Conservation (phyloP, 2,797 vertebrate species). For the Atherinosoma microstoma region DNA sequence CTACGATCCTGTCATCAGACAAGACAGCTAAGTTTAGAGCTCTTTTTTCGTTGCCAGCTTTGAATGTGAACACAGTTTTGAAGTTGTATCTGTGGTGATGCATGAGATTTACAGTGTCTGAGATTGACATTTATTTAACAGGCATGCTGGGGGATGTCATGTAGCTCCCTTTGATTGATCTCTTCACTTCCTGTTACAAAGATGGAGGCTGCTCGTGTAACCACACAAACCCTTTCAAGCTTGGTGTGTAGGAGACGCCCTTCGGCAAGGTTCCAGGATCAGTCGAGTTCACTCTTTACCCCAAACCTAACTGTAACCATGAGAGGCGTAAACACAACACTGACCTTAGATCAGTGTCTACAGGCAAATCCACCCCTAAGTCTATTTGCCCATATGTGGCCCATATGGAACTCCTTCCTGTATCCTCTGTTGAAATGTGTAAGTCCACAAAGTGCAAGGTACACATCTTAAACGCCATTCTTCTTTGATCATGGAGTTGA, state of each 20-base stretch:
- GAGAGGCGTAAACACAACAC: conserved; percentile 70
- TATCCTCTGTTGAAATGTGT: conserved; percentile 59
- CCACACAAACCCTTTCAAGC: conserved; percentile 76
- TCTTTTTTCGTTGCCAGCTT: conserved; percentile 26
- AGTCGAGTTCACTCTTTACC: conserved; percentile 58
- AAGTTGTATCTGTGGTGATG: conserved; percentile 37
- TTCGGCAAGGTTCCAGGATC: conserved; percentile 72
- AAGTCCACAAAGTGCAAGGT: conserved; percentile 55
- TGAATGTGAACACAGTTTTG: conserved; percentile 32
- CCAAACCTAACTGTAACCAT: conserved; percentile 75
- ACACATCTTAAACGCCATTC: conserved; percentile 53
- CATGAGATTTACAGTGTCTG: conserved; percentile 65
- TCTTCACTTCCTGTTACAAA: conserved; percentile 80
- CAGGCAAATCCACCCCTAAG: conserved; percentile 66
- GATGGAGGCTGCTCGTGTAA: conserved; percentile 73
- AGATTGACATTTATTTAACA: conserved; percentile 77
- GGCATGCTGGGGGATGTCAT: conserved; percentile 76
- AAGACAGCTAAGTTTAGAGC: conserved; percentile 21
- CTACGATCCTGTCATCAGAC: conserved; percentile 27
- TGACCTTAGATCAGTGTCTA: conserved; percentile 79
- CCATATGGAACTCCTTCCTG: conserved; percentile 77
- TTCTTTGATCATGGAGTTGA: conserved; percentile 41
- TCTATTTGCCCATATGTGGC: conserved; percentile 75
- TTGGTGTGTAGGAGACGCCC: conserved; percentile 72
- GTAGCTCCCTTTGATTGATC: conserved; percentile 77